These are phyloP conservation scores for Globodera rostochiensis DNA, from an alignment of 1,140 invertebrate genomes.

Conservation along the genomic window DNA sequence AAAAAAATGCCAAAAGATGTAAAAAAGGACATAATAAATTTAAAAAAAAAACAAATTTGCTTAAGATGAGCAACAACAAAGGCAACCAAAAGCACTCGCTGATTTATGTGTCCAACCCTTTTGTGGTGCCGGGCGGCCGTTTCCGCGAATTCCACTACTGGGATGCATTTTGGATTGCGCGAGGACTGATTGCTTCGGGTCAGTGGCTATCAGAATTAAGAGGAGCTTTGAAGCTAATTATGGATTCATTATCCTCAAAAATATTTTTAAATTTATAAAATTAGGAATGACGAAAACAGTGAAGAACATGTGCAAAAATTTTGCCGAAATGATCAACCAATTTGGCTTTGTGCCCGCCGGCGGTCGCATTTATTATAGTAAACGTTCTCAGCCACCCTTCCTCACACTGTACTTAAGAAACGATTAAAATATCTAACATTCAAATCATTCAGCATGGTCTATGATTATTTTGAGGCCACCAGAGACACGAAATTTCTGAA, in stretches of 20 bases:
- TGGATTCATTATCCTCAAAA: not conserved
- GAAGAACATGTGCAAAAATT: constrained; percentile 18
- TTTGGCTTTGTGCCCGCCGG: constrained; percentile 15
- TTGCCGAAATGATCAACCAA: not conserved
- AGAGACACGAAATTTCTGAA: constrained; percentile 74
- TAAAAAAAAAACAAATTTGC: not conserved
- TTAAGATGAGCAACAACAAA: not conserved
- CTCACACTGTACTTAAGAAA: constrained; percentile 67
- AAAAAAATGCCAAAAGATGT: constrained; percentile 5
- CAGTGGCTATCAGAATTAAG: not conserved
- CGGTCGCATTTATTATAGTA: constrained; percentile 13
- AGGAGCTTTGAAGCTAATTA: not conserved
- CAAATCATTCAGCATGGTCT: constrained; percentile 77
- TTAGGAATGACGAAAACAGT: constrained; percentile 1
- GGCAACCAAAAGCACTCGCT: constrained; percentile 76
- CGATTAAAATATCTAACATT: no score
- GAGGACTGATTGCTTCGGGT: constrained; percentile 71
- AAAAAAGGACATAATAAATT: not conserved
- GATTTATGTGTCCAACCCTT: constrained; percentile 83
- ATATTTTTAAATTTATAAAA: no score
- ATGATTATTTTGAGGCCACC: constrained; percentile 77
- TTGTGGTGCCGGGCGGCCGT: no score
- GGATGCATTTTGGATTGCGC: constrained; percentile 91
- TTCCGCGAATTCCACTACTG: constrained; percentile 82
- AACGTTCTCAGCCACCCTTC: constrained; percentile 78